A percentile compares a stretch with the other conserved stretches of the same genome.
Conservation (phyloP, 2,888 invertebrate genomes). For the Deilephila elpenor region DNA sequence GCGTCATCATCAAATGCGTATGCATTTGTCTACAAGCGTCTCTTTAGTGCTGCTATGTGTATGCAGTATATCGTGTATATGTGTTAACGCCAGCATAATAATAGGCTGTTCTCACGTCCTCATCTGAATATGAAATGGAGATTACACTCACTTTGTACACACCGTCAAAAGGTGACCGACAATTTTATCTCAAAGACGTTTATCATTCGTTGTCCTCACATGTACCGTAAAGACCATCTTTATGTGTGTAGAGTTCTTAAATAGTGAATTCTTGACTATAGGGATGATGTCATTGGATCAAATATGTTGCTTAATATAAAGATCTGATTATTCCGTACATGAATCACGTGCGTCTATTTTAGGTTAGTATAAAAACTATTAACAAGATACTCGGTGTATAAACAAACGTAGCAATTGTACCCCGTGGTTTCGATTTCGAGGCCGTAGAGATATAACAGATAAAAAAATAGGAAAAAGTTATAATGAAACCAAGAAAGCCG, state of each 20-base stretch:
- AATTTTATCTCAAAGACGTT: slow-evolving; percentile 58
- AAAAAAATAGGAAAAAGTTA: too few relatives aligned
- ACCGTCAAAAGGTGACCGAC: slow-evolving; percentile 55
- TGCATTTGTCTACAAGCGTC: slow-evolving; percentile 9
- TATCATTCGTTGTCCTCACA: slow-evolving; percentile 58
- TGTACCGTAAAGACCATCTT: slow-evolving; percentile 13
- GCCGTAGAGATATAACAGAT: too few relatives aligned
- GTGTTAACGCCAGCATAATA: slow-evolving; percentile 49
- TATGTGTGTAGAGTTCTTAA: background rate
- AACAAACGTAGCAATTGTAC: background rate
- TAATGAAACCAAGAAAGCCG: too few relatives aligned
- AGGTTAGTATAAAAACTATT: slow-evolving; percentile 11
- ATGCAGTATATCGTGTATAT: slow-evolving; percentile 33
- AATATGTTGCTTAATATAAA: background rate
- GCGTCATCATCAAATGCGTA: too few relatives aligned
- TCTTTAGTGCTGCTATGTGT: slow-evolving; percentile 42
- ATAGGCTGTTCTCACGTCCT: slow-evolving; percentile 66
- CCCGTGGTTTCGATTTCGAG: background rate
- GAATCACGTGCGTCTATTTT: slow-evolving; percentile 3
- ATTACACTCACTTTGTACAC: slow-evolving; percentile 59
- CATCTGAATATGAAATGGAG: slow-evolving; percentile 61
- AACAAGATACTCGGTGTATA: background rate
- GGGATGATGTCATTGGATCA: slow-evolving; percentile 4
- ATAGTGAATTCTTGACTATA: background rate
- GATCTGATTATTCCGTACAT: slow-evolving; percentile 1